These are phyloP conservation scores for Anolis sagrei DNA, from an alignment of 2,113 vertebrate genomes.

Conservation along the genomic window DNA sequence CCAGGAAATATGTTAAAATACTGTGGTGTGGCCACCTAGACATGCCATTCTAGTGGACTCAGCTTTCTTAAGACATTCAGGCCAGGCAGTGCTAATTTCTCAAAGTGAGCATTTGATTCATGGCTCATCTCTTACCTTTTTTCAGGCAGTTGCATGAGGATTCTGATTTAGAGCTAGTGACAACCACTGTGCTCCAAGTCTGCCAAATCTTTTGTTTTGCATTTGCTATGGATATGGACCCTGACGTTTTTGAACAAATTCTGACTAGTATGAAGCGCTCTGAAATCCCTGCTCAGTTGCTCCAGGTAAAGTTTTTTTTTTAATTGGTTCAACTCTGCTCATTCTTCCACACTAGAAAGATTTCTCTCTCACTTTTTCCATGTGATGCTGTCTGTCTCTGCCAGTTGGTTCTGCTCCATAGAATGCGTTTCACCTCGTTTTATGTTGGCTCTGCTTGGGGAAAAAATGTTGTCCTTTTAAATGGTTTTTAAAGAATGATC, in stretches of 20 bases:
- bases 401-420: background rate
- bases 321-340: too few species aligned
- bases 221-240: conserved; percentile 75
- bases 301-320: conserved; percentile 72
- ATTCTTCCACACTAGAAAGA: background rate
- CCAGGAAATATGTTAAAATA: background rate
- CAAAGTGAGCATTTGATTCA: background rate
- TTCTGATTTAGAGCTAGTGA: conserved; percentile 65
- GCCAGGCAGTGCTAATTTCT: background rate
- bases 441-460: background rate
- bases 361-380: too few species aligned
- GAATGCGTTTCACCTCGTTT: background rate
- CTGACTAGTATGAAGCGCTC: conserved; percentile 62
- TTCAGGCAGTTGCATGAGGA: conserved; percentile 65
- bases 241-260: conserved; percentile 60
- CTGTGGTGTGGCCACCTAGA: background rate
- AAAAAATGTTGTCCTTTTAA: background rate
- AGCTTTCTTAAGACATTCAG: background rate
- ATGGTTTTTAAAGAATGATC: background rate
- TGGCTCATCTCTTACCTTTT: background rate
- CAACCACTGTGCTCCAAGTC: conserved; percentile 69
- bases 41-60: background rate
- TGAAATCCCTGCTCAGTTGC: conserved; percentile 70
- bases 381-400: background rate
- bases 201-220: conserved; percentile 81